These are phyloP conservation scores for Poeciliopsis occidentalis DNA, from an alignment of 2,113 vertebrate species.

Conservation along the genomic window DNA sequence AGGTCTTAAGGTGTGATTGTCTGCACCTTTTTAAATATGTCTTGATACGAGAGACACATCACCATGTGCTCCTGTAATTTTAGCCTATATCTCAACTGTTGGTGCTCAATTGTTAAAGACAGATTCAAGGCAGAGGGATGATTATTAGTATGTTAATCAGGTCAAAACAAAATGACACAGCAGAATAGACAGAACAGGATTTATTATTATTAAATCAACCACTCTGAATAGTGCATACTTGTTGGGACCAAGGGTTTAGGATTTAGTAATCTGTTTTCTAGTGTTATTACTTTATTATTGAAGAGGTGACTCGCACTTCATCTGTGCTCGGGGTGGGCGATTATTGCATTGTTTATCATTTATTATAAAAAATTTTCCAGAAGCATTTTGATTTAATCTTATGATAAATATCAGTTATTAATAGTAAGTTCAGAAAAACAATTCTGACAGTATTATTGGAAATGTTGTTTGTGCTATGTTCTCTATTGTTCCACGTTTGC, in stretches of 20 bases:
- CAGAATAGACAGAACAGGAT: background rate
- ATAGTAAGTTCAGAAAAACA: no score
- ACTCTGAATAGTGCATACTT: background rate
- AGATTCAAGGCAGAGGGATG: background rate
- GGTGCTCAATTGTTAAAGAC: slow-evolving; percentile 13
- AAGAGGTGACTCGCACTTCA: no score
- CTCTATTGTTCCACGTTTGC: no score
- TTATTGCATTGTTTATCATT: no score
- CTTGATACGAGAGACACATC: slow-evolving; percentile 44
- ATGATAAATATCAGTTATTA: no score
- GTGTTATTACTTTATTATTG: background rate
- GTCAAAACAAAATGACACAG: no score
- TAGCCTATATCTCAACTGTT: slow-evolving; percentile 25
- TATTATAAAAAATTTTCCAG: no score
- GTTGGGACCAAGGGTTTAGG: background rate
- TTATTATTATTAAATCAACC: background rate
- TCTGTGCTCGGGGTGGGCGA: no score
- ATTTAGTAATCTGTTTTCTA: background rate
- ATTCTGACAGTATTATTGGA: no score
- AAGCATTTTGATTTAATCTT: no score
- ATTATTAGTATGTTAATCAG: background rate
- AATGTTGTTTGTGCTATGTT: no score
- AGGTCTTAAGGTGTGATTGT: slow-evolving; percentile 65
- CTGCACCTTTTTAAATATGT: slow-evolving; percentile 55
- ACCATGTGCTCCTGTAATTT: slow-evolving; percentile 40